These are phyloP conservation scores for Aeoliscus strigatus DNA, from an alignment of 2,797 vertebrate species.

Conservation along the genomic window DNA sequence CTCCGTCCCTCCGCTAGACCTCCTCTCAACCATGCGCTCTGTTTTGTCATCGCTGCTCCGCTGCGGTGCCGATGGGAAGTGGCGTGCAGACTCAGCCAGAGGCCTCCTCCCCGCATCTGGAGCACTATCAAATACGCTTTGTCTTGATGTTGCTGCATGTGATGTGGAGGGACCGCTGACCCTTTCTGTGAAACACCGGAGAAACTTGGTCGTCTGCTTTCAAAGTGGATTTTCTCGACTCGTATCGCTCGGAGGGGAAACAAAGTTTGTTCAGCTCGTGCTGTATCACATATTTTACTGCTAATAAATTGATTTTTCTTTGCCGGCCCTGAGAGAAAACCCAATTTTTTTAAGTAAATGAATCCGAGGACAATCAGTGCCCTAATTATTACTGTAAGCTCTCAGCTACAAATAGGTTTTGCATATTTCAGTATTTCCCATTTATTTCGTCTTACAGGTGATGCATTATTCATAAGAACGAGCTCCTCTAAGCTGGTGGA, in stretches of 20 bases:
- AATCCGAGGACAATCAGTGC: slow-evolving; percentile 48
- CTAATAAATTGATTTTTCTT: slow-evolving; percentile 30
- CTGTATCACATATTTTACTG: slow-evolving; percentile 22
- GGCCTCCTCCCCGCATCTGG: slow-evolving; percentile 65
- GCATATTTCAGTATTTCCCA: slow-evolving; percentile 66
- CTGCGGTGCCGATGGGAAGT: slow-evolving; percentile 65
- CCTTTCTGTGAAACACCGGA: slow-evolving; percentile 27
- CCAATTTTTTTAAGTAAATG: slow-evolving; percentile 50
- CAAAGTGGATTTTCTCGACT: slow-evolving; percentile 23
- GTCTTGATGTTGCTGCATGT: slow-evolving; percentile 46
- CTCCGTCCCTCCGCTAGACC: slow-evolving; percentile 51
- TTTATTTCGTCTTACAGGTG: slow-evolving; percentile 53
- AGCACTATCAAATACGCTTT: slow-evolving; percentile 50
- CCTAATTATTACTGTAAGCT: slow-evolving; percentile 65
- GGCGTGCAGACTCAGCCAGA: slow-evolving; percentile 55
- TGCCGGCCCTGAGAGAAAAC: slow-evolving; percentile 32
- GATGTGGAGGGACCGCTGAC: slow-evolving; percentile 28
- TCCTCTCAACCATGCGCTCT: slow-evolving; percentile 51
- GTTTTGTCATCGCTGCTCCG: slow-evolving; percentile 54
- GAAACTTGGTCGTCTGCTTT: slow-evolving; percentile 24
- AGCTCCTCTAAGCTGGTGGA: slow-evolving; percentile 70
- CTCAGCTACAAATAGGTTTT: slow-evolving; percentile 64
- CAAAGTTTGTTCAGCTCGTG: slow-evolving; percentile 15
- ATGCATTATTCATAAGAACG: slow-evolving; percentile 72
- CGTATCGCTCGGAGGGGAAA: slow-evolving; percentile 13